A percentile compares a stretch with the other conserved stretches of the same genome.
These are phyloP conservation scores for Lagopus leucura DNA, from an alignment of 2,113 vertebrate genomes.

Conservation along the genomic window DNA sequence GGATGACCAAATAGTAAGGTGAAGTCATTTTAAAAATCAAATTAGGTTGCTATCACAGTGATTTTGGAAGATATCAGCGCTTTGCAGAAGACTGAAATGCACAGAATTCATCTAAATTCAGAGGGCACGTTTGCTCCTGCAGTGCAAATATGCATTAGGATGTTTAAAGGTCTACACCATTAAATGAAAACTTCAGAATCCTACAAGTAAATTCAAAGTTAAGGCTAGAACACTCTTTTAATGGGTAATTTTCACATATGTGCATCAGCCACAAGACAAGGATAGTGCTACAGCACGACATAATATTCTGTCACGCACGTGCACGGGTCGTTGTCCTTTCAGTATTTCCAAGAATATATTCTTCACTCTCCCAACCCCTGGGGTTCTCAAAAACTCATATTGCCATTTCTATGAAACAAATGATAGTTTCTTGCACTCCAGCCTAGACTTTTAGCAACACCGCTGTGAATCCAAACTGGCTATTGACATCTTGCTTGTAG, in stretches of 20 bases:
- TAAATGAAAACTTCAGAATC: background rate
- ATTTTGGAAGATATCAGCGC: background rate
- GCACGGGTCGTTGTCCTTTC: background rate
- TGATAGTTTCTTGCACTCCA: background rate
- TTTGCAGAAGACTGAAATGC: background rate
- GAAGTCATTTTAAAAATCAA: background rate
- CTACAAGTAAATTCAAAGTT: background rate
- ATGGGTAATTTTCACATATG: accelerated
- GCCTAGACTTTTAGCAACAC: slow-evolving; percentile 4
- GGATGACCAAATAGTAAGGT: background rate
- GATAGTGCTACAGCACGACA: background rate
- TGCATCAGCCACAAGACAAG: accelerated
- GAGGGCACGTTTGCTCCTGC: background rate
- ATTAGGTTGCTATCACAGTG: background rate
- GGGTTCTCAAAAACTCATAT: background rate
- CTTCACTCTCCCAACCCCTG: background rate
- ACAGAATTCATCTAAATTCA: accelerated
- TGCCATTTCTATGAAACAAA: background rate
- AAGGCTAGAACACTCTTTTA: background rate
- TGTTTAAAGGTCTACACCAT: background rate
- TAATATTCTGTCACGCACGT: accelerated
- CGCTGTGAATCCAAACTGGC: slow-evolving; percentile 53
- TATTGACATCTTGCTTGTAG: slow-evolving; percentile 69
- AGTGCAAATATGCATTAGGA: background rate
- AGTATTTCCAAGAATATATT: background rate